Evolutionary conservation across 2,888 invertebrate genomes (phyloP).

Genomic region (Hylaea fasciaria): DNA sequence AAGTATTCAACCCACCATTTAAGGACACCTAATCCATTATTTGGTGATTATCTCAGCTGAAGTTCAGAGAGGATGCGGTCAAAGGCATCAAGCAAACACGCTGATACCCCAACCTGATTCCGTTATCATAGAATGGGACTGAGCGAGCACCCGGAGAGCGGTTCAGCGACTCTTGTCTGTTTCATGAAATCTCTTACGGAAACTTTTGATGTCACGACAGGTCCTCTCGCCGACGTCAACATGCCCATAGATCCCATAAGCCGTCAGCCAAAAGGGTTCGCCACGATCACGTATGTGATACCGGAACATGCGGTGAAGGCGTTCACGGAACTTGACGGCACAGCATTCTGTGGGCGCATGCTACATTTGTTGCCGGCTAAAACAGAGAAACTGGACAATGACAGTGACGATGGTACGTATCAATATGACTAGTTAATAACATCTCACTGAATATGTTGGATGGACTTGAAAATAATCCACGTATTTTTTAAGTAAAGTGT

Average conservation of each 20-base stretch:
- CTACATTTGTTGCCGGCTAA: conserved; percentile 96
- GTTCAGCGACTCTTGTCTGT: no score
- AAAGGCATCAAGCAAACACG: no score
- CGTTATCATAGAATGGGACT: no score
- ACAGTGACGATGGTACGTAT: conserved; percentile 71
- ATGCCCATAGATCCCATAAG: conserved; percentile 94
- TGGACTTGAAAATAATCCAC: no score
- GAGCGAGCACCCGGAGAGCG: not conserved
- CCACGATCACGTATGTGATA: conserved; percentile 95
- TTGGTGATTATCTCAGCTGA: no score
- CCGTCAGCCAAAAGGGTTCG: conserved; percentile 96
- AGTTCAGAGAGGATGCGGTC: no score
- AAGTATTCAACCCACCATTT: no score
- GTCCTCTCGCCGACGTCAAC: conserved; percentile 93
- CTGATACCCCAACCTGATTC: no score
- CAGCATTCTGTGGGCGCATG: conserved; percentile 95
- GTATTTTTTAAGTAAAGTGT: no score
- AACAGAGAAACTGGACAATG: conserved; percentile 82
- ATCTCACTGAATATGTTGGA: no score
- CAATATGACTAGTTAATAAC: no score
- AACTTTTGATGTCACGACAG: conserved; percentile 78
- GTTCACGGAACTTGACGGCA: conserved; percentile 95
- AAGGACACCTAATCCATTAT: no score
- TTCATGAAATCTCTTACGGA: not conserved
- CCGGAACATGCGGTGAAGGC: conserved; percentile 98